phyloP scores from a whole-genome alignment of 2,888 invertebrate genomes.

The Napeogenes sylphis region DNA sequence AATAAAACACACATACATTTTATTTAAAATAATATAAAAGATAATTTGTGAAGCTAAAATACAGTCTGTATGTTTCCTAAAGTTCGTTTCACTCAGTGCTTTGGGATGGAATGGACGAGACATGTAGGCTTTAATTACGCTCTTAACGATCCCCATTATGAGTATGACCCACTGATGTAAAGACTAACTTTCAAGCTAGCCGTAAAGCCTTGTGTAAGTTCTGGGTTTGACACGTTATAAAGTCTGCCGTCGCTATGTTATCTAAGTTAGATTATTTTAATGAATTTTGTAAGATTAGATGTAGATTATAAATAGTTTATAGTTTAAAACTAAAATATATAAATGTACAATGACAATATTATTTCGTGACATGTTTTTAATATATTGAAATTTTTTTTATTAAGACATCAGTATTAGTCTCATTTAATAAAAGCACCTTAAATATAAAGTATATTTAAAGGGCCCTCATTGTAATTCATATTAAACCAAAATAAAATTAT shows the following conservation, averaged over 20 bases:
- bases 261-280: not conserved
- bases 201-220: conserved; percentile 7
- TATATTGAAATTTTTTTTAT: too few relatives aligned
- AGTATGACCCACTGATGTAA: conserved; percentile 35
- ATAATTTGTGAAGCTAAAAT: too few relatives aligned
- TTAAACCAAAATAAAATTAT: conserved; percentile 2
- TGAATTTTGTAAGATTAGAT: not conserved
- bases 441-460: not conserved
- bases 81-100: conserved; percentile 31
- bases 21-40: too few relatives aligned
- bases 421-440: not conserved
- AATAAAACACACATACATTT: too few relatives aligned
- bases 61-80: conserved; percentile 23
- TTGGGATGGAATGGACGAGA: conserved; percentile 43
- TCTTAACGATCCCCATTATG: conserved; percentile 50
- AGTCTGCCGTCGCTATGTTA: conserved; percentile 2
- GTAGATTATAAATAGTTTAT: not conserved
- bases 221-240: conserved; percentile 5
- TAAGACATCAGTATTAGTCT: not conserved
- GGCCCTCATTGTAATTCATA: conserved; percentile 14
- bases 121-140: conserved; percentile 56
- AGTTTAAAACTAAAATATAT: too few relatives aligned
- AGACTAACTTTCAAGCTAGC: conserved; percentile 32
- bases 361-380: too few relatives aligned
- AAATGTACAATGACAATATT: too few relatives aligned